A percentile compares a stretch with the other conserved stretches of the same genome.
Evolutionary conservation across 1,140 invertebrate genomes (phyloP).

Genomic region (Drosophila simulans): DNA sequence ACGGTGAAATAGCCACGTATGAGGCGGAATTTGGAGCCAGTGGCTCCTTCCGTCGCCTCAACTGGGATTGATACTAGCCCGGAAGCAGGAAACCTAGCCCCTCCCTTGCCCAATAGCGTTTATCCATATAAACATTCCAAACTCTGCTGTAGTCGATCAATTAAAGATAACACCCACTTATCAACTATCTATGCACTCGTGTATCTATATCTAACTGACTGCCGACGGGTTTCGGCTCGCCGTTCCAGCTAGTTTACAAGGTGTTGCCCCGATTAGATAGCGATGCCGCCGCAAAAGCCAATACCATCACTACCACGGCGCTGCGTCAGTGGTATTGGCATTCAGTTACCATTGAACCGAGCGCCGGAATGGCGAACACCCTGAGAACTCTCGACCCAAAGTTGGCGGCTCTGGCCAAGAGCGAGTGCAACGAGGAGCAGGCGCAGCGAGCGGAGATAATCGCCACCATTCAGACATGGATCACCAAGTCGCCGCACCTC

Average conservation of each 20-base stretch:
- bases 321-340: conserved; percentile 25
- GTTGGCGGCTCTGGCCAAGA: conserved; percentile 80
- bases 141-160: conserved; percentile 62
- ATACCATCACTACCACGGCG: neutral
- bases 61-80: conserved; percentile 65
- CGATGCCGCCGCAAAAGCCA: conserved; percentile 1
- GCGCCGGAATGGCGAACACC: conserved; percentile 63
- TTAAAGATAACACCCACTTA: conserved; percentile 58
- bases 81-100: conserved; percentile 3
- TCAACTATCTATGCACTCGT: conserved; percentile 49
- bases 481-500: conserved; percentile 87
- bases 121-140: conserved; percentile 26
- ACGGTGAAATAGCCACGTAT: conserved; percentile 86
- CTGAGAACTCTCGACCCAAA: conserved; percentile 60
- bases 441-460: conserved; percentile 85
- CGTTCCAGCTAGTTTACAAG: conserved; percentile 57
- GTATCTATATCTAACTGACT: conserved; percentile 14
- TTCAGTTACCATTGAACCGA: conserved; percentile 32
- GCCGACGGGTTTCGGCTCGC: conserved; percentile 21
- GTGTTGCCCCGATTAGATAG: conserved; percentile 62
- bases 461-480: conserved; percentile 87
- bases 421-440: conserved; percentile 87
- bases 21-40: conserved; percentile 87
- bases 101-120: neutral
- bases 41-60: conserved; percentile 87